Evolutionary conservation across 1,140 invertebrate species (phyloP).

Genomic region (Parapsyche elsis): DNA sequence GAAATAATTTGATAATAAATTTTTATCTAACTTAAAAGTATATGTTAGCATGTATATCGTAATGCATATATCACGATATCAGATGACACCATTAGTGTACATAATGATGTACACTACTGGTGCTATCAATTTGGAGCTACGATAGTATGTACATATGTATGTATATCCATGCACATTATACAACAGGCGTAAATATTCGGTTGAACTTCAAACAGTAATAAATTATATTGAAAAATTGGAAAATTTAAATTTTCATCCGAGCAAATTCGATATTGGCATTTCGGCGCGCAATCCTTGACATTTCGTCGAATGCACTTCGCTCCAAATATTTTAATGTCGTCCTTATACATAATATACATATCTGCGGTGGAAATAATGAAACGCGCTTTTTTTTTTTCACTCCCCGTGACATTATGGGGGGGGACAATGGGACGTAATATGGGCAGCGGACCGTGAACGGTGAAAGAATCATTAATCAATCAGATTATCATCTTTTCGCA

Average conservation of each 20-base stretch:
- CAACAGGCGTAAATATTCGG: too few relatives aligned
- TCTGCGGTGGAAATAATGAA: neutral
- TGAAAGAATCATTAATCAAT: conserved; percentile 32
- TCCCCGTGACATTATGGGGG: neutral
- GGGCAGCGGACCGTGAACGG: conserved; percentile 11
- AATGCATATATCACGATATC: too few relatives aligned
- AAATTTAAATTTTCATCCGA: neutral
- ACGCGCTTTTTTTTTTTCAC: neutral
- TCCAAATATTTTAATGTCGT: conserved; percentile 29
- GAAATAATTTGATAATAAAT: too few relatives aligned
- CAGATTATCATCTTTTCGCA: conserved; percentile 26
- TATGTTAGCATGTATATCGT: too few relatives aligned
- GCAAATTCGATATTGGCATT: neutral
- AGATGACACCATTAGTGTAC: too few relatives aligned
- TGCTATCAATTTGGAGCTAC: too few relatives aligned
- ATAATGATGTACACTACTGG: too few relatives aligned
- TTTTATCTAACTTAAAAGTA: too few relatives aligned
- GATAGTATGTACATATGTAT: too few relatives aligned
- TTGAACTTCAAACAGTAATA: too few relatives aligned
- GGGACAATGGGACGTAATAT: conserved; percentile 29
- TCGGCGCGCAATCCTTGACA: conserved; percentile 25
- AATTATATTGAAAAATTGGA: neutral
- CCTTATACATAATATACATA: neutral
- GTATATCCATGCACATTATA: too few relatives aligned
- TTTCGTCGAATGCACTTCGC: conserved; percentile 10